Evolutionary conservation across 2,888 invertebrate genomes (phyloP), one percentile per base, ranked within the genome.

Genomic region (Craniophora ligustri): DNA sequence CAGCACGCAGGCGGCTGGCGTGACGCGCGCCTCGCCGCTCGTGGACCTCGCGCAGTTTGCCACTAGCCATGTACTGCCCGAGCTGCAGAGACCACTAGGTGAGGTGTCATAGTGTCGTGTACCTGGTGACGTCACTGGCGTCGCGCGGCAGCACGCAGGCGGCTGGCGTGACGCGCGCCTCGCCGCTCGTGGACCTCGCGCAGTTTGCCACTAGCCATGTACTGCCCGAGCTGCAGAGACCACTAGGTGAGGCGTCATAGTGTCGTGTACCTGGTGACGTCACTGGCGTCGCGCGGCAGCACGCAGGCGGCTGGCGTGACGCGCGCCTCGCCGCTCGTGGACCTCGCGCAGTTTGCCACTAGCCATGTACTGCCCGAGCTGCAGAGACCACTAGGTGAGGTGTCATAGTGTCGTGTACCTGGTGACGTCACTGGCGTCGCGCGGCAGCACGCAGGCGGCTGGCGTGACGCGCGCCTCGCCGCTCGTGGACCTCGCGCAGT

Each of bases 341-440:
- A 45, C 45, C 32, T 45, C 26, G 35, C 34, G 35, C 45, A 45
- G 45, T 45, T 45, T 35, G 45, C 45, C 11, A 10, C 15, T 16
- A 19, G 35, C 8, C 45, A 45, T 14, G 45, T 45, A 11, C 45
- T 45, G 45, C 45, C 45, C n/a, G 34, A 45, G 45, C 45, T 45
- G 35, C 45, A 45, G 45, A 14, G 34, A 26, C 35, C 45, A 5
- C 35, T 35, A 34, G 45, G 45, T 45, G 35, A 45, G 34, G 11
- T 8, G 6, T 3, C 15, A 5, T 7, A 6, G 2, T 8, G 15
- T 14, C 2, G 95, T 99, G 73, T 99, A 98, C 93, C 94, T 99
- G 73, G 98, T 99, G 99, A 99, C 30, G 97, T 98, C 5, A 99
- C 99, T 4, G 96, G 97, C 83, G 97, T 97, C 23, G 98, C 97